Conservation (phyloP, 2,888 invertebrate species). For the Acanthosepion lycidas region DNA sequence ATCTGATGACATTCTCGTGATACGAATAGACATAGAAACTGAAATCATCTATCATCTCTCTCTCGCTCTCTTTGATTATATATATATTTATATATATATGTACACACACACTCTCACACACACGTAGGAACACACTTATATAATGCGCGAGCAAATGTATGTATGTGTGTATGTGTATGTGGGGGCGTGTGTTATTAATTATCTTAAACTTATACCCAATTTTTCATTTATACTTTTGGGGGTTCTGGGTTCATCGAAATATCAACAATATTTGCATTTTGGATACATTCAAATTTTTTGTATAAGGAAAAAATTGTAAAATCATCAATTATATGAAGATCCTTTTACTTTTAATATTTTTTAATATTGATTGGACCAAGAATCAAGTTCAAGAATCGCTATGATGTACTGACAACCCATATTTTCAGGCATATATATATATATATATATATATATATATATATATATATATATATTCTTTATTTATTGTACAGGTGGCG, state of each 20-base stretch:
- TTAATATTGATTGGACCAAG: too few species aligned
- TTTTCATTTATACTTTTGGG: too few species aligned
- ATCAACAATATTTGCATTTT: too few species aligned
- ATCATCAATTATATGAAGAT: too few species aligned
- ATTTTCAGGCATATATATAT: not conserved
- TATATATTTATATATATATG: not conserved
- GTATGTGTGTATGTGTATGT: not conserved
- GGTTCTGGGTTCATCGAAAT: too few species aligned
- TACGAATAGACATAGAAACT: not conserved
- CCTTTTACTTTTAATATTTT: too few species aligned
- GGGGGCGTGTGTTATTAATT: not conserved
- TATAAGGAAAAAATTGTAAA: too few species aligned
- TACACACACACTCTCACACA: not conserved
- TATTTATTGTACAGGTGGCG: too few species aligned
- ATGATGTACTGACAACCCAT: not conserved
- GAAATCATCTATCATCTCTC: not conserved
- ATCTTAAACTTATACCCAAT: too few species aligned
- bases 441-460: not conserved
- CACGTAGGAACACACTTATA: too few species aligned
- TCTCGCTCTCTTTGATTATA: not conserved
- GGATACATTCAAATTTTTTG: too few species aligned
- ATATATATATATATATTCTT: not conserved
- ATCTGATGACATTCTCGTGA: conserved; percentile 7
- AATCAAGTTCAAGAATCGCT: too few species aligned
- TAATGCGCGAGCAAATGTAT: not conserved